phyloP scores from a whole-genome alignment of 2,113 vertebrate species.

The Pungitius pungitius region DNA sequence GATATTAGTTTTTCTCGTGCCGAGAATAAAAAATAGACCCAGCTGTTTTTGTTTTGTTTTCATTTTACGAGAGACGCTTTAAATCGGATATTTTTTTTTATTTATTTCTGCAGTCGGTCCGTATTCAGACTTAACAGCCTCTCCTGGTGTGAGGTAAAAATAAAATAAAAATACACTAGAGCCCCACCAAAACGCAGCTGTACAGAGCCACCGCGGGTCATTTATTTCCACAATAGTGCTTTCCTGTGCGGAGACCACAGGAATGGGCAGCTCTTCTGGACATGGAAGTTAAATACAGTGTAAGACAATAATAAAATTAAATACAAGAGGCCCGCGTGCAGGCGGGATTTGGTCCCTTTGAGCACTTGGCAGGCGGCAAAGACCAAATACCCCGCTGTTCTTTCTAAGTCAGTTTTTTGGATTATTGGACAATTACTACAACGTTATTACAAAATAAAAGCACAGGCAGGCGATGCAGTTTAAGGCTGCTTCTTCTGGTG shows the following conservation, averaged over 20 bases:
- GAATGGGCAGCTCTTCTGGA: slow-evolving; percentile 60
- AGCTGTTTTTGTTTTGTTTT: slow-evolving; percentile 2
- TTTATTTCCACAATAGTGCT: slow-evolving; percentile 63
- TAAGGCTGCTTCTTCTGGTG: not conserved
- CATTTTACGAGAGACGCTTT: slow-evolving; percentile 5
- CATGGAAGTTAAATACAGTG: slow-evolving; percentile 49
- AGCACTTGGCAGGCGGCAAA: not conserved
- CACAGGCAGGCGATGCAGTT: not conserved
- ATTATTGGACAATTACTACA: not conserved
- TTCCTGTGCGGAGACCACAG: slow-evolving; percentile 71
- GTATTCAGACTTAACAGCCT: slow-evolving; percentile 5
- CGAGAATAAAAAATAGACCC: slow-evolving; percentile 12
- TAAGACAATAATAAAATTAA: slow-evolving; percentile 43
- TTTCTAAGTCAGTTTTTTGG: not conserved
- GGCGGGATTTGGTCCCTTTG: not conserved
- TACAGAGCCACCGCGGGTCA: slow-evolving; percentile 46
- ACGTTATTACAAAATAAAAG: not conserved
- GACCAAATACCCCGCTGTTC: not conserved
- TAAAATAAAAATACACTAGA: not conserved
- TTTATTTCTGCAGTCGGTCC: slow-evolving; percentile 11
- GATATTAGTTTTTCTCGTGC: slow-evolving; percentile 4
- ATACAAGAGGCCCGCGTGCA: slow-evolving; percentile 20
- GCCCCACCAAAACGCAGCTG: slow-evolving; percentile 43
- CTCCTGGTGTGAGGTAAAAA: slow-evolving; percentile 3
- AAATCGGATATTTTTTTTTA: slow-evolving; percentile 5